Evolutionary conservation across 2,797 vertebrate species (phyloP).

Genomic region (Pipistrellus pipistrellus): DNA sequence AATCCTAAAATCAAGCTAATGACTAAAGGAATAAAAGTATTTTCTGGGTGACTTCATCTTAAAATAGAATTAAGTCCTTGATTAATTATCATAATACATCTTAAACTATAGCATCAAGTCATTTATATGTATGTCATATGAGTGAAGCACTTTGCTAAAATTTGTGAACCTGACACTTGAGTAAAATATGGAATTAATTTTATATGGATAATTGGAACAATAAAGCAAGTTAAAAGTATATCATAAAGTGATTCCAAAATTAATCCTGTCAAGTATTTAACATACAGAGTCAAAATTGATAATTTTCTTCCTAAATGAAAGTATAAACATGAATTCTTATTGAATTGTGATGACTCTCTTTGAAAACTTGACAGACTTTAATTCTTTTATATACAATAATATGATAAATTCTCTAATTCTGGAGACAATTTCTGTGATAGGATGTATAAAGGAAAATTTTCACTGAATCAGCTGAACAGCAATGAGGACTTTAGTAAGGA

Average conservation of each 20-base stretch:
- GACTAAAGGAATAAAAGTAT: conserved; percentile 56
- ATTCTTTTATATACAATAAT: conserved; percentile 58
- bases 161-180: conserved; percentile 60
- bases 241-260: conserved; percentile 75
- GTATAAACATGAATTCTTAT: conserved; percentile 72
- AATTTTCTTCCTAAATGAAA: conserved; percentile 66
- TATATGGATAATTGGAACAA: conserved; percentile 79
- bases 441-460: background rate
- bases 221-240: conserved; percentile 78
- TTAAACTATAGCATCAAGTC: conserved; percentile 70
- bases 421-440: conserved; percentile 34
- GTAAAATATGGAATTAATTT: conserved; percentile 73
- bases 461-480: background rate
- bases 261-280: conserved; percentile 75
- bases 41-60: conserved; percentile 59
- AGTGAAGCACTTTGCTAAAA: conserved; percentile 65
- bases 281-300: conserved; percentile 55
- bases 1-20: conserved; percentile 63
- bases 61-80: conserved; percentile 72
- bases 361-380: conserved; percentile 19
- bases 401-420: background rate
- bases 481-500: conserved; percentile 7
- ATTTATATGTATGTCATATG: conserved; percentile 57
- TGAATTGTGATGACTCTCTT: conserved; percentile 65
- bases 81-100: conserved; percentile 76